Conservation (phyloP, 2,113 vertebrate species). For the Lagenorhynchus albirostris region DNA sequence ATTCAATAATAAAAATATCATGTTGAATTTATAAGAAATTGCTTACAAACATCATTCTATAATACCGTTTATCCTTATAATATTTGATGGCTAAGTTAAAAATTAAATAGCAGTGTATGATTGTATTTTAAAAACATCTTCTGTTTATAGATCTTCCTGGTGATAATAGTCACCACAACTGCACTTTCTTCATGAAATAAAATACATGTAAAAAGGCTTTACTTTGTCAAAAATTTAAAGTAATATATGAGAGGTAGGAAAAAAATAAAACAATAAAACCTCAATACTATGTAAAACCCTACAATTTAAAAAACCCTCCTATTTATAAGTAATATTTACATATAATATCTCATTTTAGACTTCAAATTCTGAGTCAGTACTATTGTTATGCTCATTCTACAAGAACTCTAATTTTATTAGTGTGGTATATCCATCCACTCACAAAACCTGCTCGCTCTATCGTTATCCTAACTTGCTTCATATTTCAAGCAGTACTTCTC, state of each 20-base stretch:
- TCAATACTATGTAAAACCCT: not conserved
- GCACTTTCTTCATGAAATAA: not conserved
- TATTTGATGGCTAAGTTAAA: not conserved
- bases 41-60: not conserved
- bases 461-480: not conserved
- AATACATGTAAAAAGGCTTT: not conserved
- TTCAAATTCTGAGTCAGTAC: not conserved
- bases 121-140: not conserved
- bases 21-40: not conserved
- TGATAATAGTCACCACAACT: not conserved
- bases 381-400: not conserved
- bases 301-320: not conserved
- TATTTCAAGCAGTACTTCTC: not conserved
- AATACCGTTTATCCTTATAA: not conserved
- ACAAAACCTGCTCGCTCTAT: not conserved
- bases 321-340: not conserved
- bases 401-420: not conserved
- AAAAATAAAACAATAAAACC: not conserved
- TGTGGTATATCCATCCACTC: not conserved
- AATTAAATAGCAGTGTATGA: not conserved
- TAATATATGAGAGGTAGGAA: not conserved
- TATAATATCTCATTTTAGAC: not conserved
- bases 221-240: not conserved
- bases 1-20: not conserved
- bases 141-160: not conserved